Percentiles rank a stretch among this genome's conserved stretches.
Evolutionary conservation across 2,888 invertebrate species (phyloP).

Genomic region (Trissolcus brochymenae): DNA sequence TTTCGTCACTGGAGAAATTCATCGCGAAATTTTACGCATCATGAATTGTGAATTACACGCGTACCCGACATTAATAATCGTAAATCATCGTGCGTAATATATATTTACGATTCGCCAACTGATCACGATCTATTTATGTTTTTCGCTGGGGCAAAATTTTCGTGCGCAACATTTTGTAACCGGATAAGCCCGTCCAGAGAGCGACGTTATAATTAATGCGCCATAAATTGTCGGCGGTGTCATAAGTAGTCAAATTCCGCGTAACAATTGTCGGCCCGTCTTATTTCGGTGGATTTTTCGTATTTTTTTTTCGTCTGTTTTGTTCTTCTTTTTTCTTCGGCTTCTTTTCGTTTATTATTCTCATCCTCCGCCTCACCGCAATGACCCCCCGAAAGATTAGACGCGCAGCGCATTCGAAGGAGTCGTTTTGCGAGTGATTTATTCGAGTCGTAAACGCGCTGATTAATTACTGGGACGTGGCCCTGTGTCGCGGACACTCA

Average conservation of each 20-base stretch:
- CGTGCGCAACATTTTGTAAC: slow-evolving; percentile 12
- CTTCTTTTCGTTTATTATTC: too few species aligned
- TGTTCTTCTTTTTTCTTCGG: background rate
- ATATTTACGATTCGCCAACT: slow-evolving; percentile 28
- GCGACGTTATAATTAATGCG: slow-evolving; percentile 45
- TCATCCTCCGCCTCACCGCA: background rate
- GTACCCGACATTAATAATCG: slow-evolving; percentile 14
- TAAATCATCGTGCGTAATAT: slow-evolving; percentile 33
- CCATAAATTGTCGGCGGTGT: slow-evolving; percentile 28
- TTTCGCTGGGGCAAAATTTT: slow-evolving; percentile 12
- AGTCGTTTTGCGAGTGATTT: slow-evolving; percentile 53
- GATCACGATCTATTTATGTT: slow-evolving; percentile 35
- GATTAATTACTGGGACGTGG: slow-evolving; percentile 50
- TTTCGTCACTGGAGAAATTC: background rate
- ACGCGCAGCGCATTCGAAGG: slow-evolving; percentile 55
- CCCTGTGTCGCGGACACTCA: slow-evolving; percentile 28
- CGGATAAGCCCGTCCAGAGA: slow-evolving; percentile 12
- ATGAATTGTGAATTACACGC: slow-evolving; percentile 24
- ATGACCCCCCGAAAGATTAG: slow-evolving; percentile 40
- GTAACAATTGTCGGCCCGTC: slow-evolving; percentile 30
- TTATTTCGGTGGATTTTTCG: slow-evolving; percentile 13
- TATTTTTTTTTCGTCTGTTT: background rate
- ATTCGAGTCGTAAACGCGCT: slow-evolving; percentile 49
- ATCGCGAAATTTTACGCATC: slow-evolving; percentile 10
- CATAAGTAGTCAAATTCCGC: slow-evolving; percentile 41